Percentiles rank a stretch among this genome's conserved stretches.
phyloP scores from a whole-genome alignment of 2,113 vertebrate species.

The Capreolus pygargus region DNA sequence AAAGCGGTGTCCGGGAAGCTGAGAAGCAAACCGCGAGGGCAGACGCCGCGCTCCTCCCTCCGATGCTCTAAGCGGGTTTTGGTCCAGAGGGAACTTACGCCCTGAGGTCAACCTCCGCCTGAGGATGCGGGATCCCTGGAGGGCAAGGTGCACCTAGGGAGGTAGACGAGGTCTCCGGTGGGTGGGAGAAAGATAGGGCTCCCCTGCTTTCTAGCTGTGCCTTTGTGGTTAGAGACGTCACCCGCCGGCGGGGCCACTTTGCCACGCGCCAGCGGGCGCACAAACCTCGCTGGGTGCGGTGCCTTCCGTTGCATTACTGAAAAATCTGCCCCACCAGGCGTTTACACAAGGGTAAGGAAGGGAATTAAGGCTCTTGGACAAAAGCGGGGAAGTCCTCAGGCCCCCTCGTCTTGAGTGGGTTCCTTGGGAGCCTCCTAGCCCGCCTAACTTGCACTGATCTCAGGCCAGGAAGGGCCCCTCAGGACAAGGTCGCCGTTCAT shows the following conservation, averaged over 20 bases:
- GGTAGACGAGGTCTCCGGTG: background rate
- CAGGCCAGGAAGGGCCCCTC: background rate
- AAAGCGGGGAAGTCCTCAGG: background rate
- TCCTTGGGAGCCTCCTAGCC: background rate
- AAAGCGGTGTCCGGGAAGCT: background rate
- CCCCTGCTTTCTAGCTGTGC: background rate
- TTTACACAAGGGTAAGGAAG: background rate
- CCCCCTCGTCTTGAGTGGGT: background rate
- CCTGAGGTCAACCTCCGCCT: background rate
- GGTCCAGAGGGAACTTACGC: background rate
- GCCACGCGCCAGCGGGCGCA: background rate
- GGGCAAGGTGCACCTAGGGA: background rate
- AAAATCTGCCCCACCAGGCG: background rate
- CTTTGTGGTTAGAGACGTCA: background rate
- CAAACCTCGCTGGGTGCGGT: rapidly evolving
- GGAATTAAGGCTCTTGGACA: background rate
- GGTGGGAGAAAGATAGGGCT: background rate
- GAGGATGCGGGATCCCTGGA: background rate
- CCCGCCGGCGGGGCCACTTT: background rate
- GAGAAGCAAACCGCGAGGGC: rapidly evolving
- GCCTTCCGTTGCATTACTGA: background rate
- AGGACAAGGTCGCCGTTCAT: background rate
- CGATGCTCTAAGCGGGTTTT: background rate
- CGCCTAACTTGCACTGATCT: rapidly evolving
- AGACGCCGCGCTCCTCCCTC: rapidly evolving